phyloP scores from a whole-genome alignment of 1,140 invertebrate genomes.

The Chrysoperla carnea region DNA sequence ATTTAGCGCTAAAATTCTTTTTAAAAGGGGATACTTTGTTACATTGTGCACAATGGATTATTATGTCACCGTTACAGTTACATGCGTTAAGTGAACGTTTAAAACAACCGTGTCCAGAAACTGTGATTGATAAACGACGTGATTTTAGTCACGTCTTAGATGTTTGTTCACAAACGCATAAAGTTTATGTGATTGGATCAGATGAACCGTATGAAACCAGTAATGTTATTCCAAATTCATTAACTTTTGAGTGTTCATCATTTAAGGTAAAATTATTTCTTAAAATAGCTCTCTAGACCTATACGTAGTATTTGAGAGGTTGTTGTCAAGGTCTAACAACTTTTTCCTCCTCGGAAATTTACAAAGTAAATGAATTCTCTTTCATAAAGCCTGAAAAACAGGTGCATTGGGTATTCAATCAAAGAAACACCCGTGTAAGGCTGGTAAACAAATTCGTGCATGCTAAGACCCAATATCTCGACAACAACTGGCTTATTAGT shows the following conservation, averaged over 20 bases:
- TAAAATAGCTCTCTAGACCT: no score
- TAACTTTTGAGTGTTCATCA: slow-evolving; percentile 59
- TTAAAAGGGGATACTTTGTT: slow-evolving; percentile 47
- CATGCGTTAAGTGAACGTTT: slow-evolving; percentile 75
- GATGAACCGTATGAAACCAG: slow-evolving; percentile 46
- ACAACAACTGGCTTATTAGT: no score
- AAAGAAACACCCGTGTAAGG: no score
- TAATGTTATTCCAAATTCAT: slow-evolving; percentile 64
- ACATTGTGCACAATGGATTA: slow-evolving; percentile 35
- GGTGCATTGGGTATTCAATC: no score
- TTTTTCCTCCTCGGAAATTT: no score
- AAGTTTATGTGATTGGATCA: slow-evolving; percentile 49
- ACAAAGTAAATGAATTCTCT: no score
- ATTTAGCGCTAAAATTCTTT: slow-evolving; percentile 52
- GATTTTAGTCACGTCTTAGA: slow-evolving; percentile 84
- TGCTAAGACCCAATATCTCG: no score
- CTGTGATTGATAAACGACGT: slow-evolving; percentile 42
- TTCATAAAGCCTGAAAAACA: no score
- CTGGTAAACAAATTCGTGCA: no score
- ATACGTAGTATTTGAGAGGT: background rate
- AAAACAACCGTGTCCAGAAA: slow-evolving; percentile 63
- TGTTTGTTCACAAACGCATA: slow-evolving; percentile 57
- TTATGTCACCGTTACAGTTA: slow-evolving; percentile 57
- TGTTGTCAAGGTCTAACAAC: no score
- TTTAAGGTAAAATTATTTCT: slow-evolving; percentile 48